Conservation (phyloP, 2,797 vertebrate species). For the Lutjanus argentimaculatus region DNA sequence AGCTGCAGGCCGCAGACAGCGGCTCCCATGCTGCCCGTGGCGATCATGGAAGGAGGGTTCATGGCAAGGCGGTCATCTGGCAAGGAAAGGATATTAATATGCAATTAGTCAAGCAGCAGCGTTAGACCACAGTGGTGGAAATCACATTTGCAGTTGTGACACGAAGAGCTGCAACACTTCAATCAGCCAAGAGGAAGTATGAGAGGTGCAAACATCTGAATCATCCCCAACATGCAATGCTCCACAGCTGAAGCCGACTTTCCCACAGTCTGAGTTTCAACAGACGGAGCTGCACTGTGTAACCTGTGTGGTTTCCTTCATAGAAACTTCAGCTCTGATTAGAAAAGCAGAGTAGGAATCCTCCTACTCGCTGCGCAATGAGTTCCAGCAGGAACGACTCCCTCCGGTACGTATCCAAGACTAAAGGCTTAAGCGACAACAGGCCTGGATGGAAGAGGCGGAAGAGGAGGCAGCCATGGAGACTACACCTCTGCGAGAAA, state of each 20-base stretch:
- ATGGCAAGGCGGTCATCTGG: conserved; percentile 97
- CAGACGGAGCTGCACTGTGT: conserved; percentile 40
- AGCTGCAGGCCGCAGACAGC: conserved; percentile 96
- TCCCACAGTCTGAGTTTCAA: conserved; percentile 79
- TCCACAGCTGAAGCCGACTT: conserved; percentile 64
- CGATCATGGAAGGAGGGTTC: conserved; percentile 98
- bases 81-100: conserved; percentile 47
- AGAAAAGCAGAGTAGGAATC: conserved; percentile 84
- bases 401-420: conserved; percentile 61
- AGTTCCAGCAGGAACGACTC: conserved; percentile 77
- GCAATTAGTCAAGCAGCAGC: conserved; percentile 37
- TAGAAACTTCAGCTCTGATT: conserved; percentile 77
- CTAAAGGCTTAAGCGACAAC: conserved; percentile 67
- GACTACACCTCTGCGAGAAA: conserved; percentile 24
- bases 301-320: conserved; percentile 73
- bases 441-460: conserved; percentile 58
- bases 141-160: conserved; percentile 37
- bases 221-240: conserved; percentile 19
- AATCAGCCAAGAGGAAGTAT: conserved; percentile 38
- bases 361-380: conserved; percentile 79
- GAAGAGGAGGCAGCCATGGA: conserved; percentile 44
- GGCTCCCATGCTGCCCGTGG: conserved; percentile 95
- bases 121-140: conserved; percentile 15
- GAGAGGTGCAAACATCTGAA: conserved; percentile 55
- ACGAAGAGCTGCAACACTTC: conserved; percentile 12